Conservation (phyloP, 2,888 invertebrate genomes). For the Caenorhabditis imperialis region DNA sequence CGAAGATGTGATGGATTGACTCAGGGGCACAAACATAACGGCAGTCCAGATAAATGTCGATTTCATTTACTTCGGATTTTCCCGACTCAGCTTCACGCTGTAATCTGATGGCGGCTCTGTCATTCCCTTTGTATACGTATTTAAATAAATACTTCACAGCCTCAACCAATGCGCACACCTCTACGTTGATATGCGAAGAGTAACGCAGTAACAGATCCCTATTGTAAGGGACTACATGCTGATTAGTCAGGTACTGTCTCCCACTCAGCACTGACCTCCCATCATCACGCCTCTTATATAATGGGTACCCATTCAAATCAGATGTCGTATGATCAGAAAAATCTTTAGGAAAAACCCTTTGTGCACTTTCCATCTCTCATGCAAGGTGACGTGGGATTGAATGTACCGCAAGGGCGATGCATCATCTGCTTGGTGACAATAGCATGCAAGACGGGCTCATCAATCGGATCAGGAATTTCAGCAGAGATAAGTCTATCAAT, state of each 20-base stretch:
- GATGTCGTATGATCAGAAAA: no score
- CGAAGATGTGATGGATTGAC: slow-evolving; percentile 39
- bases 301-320: slow-evolving; percentile 77
- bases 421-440: slow-evolving; percentile 65
- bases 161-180: slow-evolving; percentile 71
- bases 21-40: slow-evolving; percentile 55
- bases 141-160: slow-evolving; percentile 50
- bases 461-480: slow-evolving; percentile 62
- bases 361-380: slow-evolving; percentile 78
- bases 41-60: slow-evolving; percentile 33
- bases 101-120: slow-evolving; percentile 20
- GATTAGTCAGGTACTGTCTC: slow-evolving; percentile 37
- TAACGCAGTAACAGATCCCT: slow-evolving; percentile 56
- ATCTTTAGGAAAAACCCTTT: slow-evolving; percentile 79
- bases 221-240: slow-evolving; percentile 78
- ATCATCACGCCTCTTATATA: slow-evolving; percentile 73
- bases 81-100: background rate
- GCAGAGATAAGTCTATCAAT: slow-evolving; percentile 16
- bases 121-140: slow-evolving; percentile 66
- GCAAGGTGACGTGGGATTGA: slow-evolving; percentile 76
- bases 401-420: slow-evolving; percentile 69
- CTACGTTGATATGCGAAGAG: slow-evolving; percentile 70
- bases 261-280: slow-evolving; percentile 54
- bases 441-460: slow-evolving; percentile 55
- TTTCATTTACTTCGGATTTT: slow-evolving; percentile 17